Conservation (phyloP, 2,113 vertebrate species). For the Xiphorhynchus elegans region DNA sequence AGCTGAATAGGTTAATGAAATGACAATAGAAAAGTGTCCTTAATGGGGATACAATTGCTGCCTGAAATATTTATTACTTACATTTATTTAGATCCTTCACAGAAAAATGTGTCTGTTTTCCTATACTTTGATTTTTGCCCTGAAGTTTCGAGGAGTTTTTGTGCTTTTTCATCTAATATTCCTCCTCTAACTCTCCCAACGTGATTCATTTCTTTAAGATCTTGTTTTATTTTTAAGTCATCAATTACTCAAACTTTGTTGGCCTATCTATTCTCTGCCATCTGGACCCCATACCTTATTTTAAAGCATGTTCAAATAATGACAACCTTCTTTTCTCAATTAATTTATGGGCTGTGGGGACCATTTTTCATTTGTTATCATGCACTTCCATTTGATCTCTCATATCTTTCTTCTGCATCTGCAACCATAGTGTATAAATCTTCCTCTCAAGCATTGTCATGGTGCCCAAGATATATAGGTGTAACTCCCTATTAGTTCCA, state of each 20-base stretch:
- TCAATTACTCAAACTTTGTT: slow-evolving; percentile 91
- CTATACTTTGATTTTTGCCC: slow-evolving; percentile 52
- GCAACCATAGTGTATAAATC: slow-evolving; percentile 90
- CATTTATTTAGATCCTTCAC: slow-evolving; percentile 42
- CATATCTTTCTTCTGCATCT: slow-evolving; percentile 90
- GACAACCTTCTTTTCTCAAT: slow-evolving; percentile 92
- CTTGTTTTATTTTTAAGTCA: slow-evolving; percentile 92
- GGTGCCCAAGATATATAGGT: slow-evolving; percentile 85
- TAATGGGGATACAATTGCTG: slow-evolving; percentile 68
- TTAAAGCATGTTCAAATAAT: slow-evolving; percentile 90
- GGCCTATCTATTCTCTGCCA: slow-evolving; percentile 87
- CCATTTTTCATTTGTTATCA: slow-evolving; percentile 93
- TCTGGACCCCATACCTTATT: slow-evolving; percentile 92
- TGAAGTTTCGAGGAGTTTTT: slow-evolving; percentile 57
- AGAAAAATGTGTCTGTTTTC: slow-evolving; percentile 42
- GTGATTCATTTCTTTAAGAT: slow-evolving; percentile 83
- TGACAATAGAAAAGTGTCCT: slow-evolving; percentile 15
- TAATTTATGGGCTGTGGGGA: slow-evolving; percentile 87
- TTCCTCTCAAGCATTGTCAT: slow-evolving; percentile 84
- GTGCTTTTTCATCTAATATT: slow-evolving; percentile 76
- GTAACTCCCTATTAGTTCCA: slow-evolving; percentile 85
- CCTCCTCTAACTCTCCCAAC: slow-evolving; percentile 81
- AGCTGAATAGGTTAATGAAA: slow-evolving; percentile 49
- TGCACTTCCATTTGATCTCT: slow-evolving; percentile 90
- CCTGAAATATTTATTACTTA: slow-evolving; percentile 46